Base-by-base conservation (phyloP, 2,888 invertebrate species). In the Sialis lutaria region DNA sequence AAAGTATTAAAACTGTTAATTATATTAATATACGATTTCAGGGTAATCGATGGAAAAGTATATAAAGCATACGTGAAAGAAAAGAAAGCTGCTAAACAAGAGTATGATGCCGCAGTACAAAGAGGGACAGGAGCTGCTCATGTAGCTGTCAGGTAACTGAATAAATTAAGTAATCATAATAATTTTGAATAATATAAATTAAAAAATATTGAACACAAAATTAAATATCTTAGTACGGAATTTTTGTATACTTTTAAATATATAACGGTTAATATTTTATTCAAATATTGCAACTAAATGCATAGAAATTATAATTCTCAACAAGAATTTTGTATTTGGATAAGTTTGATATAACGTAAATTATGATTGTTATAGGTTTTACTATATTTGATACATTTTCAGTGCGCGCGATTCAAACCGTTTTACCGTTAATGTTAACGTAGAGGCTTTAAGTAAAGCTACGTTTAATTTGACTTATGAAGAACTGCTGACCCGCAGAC, bases 381-480 rank as follows among this genome's bases (percentile, higher is more conserved):
- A 22, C 2, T 4, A 22, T 22, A 22, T 22, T 22, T 22, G 22
- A 22, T 22, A 22, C 2, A 22, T 40, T 51, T 52, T 37, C 55
- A 79, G 74, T 58, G 77, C 79, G 1, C 71, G 82, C 45, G 78
- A 82, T 58, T 79, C 82, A 0, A 81, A 81, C 58, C 71, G 75
- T 53, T 82, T 83, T 60, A 73, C 73, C 4, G 77, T 82, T 1
- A 72, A 75, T 0, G 74, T 82, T 39, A 82, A 82, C 57, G 68
- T 83, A 5, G 79, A 77, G 51, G 68, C 79, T 0, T 63, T 69
- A 47, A 70, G 71, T 10, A 73, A 72, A 50, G 79, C 77, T 0
- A 65, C 69, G 1, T 86, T 87, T 61, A 78, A 78, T 56, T 61
- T 83, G 51, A 79, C 74, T 1, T 87, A 87, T 60, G 81, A 85